A percentile compares a stretch with the other conserved stretches of the same genome.
phyloP scores from a whole-genome alignment of 2,888 invertebrate genomes.

The Tolmerus cingulatus region DNA sequence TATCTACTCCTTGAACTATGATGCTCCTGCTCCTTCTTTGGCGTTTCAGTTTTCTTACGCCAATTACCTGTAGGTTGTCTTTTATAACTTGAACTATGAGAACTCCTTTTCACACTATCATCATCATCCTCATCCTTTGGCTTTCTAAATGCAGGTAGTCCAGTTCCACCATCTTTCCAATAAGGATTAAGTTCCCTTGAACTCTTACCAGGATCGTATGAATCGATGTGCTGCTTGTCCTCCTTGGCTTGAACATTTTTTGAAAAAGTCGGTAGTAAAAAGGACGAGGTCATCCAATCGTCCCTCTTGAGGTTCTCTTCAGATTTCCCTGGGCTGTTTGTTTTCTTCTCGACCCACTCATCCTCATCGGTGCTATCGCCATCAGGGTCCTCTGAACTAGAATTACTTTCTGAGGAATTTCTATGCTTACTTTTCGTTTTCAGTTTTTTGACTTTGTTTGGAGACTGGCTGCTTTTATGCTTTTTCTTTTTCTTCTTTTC shows the following conservation, averaged over 20 bases:
- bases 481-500: slow-evolving; percentile 55
- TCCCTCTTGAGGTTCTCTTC: slow-evolving; percentile 66
- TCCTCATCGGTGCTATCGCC: slow-evolving; percentile 59
- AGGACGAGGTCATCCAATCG: slow-evolving; percentile 80
- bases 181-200: slow-evolving; percentile 87
- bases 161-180: slow-evolving; percentile 89
- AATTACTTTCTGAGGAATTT: slow-evolving; percentile 46
- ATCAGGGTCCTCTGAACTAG: not conserved
- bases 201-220: slow-evolving; percentile 76
- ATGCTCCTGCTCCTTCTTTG: not conserved
- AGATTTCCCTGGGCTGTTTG: slow-evolving; percentile 31
- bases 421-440: slow-evolving; percentile 29
- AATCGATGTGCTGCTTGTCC: slow-evolving; percentile 67
- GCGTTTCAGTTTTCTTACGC: slow-evolving; percentile 48
- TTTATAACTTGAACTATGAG: not conserved
- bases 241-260: slow-evolving; percentile 63
- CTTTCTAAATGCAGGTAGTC: slow-evolving; percentile 71
- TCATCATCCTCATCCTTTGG: slow-evolving; percentile 60
- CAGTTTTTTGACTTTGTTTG: slow-evolving; percentile 10
- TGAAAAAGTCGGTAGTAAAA: slow-evolving; percentile 62
- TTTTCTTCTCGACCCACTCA: slow-evolving; percentile 71
- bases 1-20: not conserved
- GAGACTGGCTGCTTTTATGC: slow-evolving; percentile 49
- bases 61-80: slow-evolving; percentile 49
- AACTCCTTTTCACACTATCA: not conserved